These are phyloP conservation scores for silkworm (Bombyx mori) DNA, from an alignment of 1,140 invertebrate genomes.

Conservation along the genomic window ASM3026992v2 NC_085130.1:12293501-12294000, in stretches of 20 bases:
- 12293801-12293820: constrained; percentile 26
- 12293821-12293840: constrained; percentile 40
- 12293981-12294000: constrained; percentile 32
- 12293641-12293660: constrained; percentile 24
- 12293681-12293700: constrained; percentile 30
- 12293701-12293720: constrained; percentile 29
- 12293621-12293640: constrained; percentile 27
- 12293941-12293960: constrained; percentile 36
- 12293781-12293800: constrained; percentile 19
- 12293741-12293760: constrained; percentile 22
- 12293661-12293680: constrained; percentile 18
- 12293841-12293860: constrained; percentile 38
- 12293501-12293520: not conserved
- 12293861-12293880: constrained; percentile 64
- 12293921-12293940: constrained; percentile 37
- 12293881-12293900: constrained; percentile 50
- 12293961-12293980: constrained; percentile 28
- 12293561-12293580: constrained; percentile 12
- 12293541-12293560: constrained; percentile 2
- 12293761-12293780: constrained; percentile 27
- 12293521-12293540: no score
- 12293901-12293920: constrained; percentile 50
- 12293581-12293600: constrained; percentile 17
- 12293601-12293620: constrained; percentile 24
- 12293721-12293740: constrained; percentile 26